A percentile compares a stretch with the other conserved stretches of the same genome.
These are phyloP conservation scores for Phyto melanocephala DNA, from an alignment of 2,888 invertebrate genomes.

Conservation along the genomic window DNA sequence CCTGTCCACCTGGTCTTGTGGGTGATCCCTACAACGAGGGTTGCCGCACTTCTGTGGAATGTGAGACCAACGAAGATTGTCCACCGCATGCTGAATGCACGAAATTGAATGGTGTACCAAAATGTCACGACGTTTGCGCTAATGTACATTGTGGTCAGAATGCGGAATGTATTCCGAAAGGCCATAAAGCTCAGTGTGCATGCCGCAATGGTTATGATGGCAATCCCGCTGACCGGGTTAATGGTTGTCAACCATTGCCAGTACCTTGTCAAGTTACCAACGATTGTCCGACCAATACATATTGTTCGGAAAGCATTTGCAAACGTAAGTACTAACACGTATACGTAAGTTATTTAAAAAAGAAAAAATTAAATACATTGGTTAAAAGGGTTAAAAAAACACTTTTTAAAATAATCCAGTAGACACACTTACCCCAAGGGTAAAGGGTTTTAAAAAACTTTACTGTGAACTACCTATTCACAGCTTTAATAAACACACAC, in stretches of 20 bases:
- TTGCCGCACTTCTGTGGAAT: slow-evolving; percentile 90
- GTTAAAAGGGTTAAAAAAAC: slow-evolving; percentile 26
- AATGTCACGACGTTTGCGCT: slow-evolving; percentile 91
- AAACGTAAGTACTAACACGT: slow-evolving; percentile 83
- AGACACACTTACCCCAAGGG: slow-evolving; percentile 56
- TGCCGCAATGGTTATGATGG: slow-evolving; percentile 90
- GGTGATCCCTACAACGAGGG: slow-evolving; percentile 92
- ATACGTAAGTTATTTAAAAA: slow-evolving; percentile 14
- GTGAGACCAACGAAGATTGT: slow-evolving; percentile 88
- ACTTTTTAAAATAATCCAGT: slow-evolving; percentile 44
- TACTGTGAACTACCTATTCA: slow-evolving; percentile 33
- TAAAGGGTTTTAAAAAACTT: slow-evolving; percentile 34
- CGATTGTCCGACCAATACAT: slow-evolving; percentile 88
- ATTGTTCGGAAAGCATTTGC: slow-evolving; percentile 89
- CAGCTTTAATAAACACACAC: slow-evolving; percentile 56
- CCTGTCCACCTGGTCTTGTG: slow-evolving; percentile 87
- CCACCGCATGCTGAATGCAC: slow-evolving; percentile 89
- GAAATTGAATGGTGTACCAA: slow-evolving; percentile 84
- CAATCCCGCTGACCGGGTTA: slow-evolving; percentile 83
- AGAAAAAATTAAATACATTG: slow-evolving; percentile 11
- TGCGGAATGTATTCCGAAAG: slow-evolving; percentile 88
- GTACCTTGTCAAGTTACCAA: slow-evolving; percentile 84
- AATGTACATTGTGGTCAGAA: slow-evolving; percentile 88
- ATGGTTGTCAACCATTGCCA: slow-evolving; percentile 88
- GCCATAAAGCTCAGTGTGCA: slow-evolving; percentile 88